Base-by-base conservation (phyloP, 2,888 invertebrate genomes). In the Caenorhabditis sp. region DNA sequence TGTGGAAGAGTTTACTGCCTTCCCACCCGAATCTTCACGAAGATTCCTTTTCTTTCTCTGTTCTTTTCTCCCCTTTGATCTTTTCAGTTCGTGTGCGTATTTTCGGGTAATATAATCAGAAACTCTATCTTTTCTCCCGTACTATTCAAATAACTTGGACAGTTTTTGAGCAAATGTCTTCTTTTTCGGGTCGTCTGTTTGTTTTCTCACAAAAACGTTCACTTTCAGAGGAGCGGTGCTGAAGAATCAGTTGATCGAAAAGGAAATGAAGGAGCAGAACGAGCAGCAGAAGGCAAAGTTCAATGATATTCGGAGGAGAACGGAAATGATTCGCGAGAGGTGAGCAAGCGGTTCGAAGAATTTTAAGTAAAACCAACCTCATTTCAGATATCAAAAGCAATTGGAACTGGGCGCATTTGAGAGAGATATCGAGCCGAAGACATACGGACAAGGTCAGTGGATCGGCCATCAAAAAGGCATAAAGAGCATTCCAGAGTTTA, bases 261-360 rank as follows among this genome's bases (percentile, higher is more conserved):
- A 95, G 89, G 94, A 95, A 90, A 95, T 97, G 91, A 91, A 92
- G 59, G 93, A 94, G 84, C 96, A 97, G 89, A 94, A 94, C 76
- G 93, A 94, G 65, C 93, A 93, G 62, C 98, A 99, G 89, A 92
- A 92, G 32, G 93, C 93, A 81, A 94, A 96, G 75, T 91, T 99
- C 83, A 93, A 94, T 85, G 95, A 96, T 89, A 95, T 99, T 68
- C 95, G 95, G 90, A 92, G 93, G 66, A 96, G 98, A 90, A 98
- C 98, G 95, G 96, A 96, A 88, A 92, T 94, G 83, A 97, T 99
- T 62, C 76, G 89, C 7, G 83, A 85, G 26, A 78, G 85, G 66
- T 86, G 78, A 35, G 71, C 24, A 2, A n/a, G 26, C 6, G n/a
- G 13, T 26, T 15, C 13, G 15, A 39, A 52, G 17, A 52, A n/a